Base-by-base conservation (phyloP, 2,113 vertebrate species). In the Bambusicola thoracicus region DNA sequence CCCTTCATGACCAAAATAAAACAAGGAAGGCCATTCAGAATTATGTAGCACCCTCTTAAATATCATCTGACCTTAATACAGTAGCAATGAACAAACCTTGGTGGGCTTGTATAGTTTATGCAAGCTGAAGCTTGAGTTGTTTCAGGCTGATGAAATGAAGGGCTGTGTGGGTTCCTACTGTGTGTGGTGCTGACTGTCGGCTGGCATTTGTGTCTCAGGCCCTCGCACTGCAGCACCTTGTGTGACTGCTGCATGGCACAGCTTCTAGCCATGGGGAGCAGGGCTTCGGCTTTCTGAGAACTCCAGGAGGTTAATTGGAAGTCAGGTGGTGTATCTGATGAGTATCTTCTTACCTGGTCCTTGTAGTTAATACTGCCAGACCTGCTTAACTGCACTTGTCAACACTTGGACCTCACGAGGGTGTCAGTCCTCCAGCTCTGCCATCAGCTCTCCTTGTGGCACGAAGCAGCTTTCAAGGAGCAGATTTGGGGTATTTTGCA, bases 121-220 rank as follows among this genome's bases (percentile, higher is more conserved):
- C 40, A 68, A 53, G 59, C 18, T 61, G 15, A 40, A 49, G 73
- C 82, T 86, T 74, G 79, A 25, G 15, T 82, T 85, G 30, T 63
- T 91, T 83, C 63, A 65, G 72, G 91, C n/a, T 74, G 85, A 65
- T 17, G 65, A 84, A 48, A 46, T 87, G 56, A 93, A 41, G 93
- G 49, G 48, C n/a, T 80, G 61, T 77, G 13, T 61, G 75, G 59
- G 56, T 81, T 91, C 27, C 61, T 94, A 75, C 68, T 92, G 75
- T 94, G 82, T 61, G 22, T 49, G 48, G 18, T 72, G 61, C 65
- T 95, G 63, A 34, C 68, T 95, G 89, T 91, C 84, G 55, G 48
- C 27, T 53, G 62, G 36, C 19, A 48, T 92, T 94, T 93, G 76
- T 51, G 27, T 83, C 92, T 78, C 46, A 87, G 79, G 59, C 85